These are phyloP conservation scores for Albula glossodonta DNA, from an alignment of 2,113 vertebrate species.

Conservation along the genomic window DNA sequence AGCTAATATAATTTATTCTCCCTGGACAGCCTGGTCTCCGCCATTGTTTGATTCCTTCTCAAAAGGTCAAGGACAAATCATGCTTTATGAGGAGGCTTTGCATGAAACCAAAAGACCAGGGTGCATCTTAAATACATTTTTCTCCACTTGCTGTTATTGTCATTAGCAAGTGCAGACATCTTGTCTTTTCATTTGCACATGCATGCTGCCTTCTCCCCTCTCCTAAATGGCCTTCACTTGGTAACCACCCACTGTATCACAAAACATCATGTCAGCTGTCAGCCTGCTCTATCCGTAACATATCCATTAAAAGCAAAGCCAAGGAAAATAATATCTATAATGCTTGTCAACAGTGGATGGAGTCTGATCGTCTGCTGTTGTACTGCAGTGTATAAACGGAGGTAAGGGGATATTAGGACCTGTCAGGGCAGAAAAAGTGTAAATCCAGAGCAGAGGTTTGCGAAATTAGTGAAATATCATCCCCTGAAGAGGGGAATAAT, in stretches of 20 bases:
- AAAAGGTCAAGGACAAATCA: neutral
- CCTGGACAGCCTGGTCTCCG: neutral
- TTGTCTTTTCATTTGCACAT: neutral
- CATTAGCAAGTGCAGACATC: neutral
- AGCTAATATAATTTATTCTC: neutral
- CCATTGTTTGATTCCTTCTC: neutral
- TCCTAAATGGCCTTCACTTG: neutral
- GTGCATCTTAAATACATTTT: neutral
- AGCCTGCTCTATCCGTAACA: neutral
- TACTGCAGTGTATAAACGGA: neutral
- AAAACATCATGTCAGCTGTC: slow-evolving; percentile 8
- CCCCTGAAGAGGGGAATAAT: neutral
- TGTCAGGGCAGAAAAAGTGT: neutral
- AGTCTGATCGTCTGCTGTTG: neutral
- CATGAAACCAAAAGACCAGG: no score
- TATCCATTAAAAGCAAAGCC: slow-evolving; percentile 9
- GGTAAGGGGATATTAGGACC: neutral
- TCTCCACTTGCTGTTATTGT: neutral
- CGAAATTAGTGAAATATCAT: neutral
- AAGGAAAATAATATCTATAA: slow-evolving; percentile 5
- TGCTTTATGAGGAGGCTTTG: neutral
- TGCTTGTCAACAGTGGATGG: neutral
- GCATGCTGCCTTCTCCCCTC: neutral
- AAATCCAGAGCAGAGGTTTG: neutral
- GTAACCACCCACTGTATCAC: slow-evolving; percentile 10